A percentile compares a stretch with the other conserved stretches of the same genome.
Conservation (phyloP, 1,140 invertebrate genomes). For the Halesus radiatus region DNA sequence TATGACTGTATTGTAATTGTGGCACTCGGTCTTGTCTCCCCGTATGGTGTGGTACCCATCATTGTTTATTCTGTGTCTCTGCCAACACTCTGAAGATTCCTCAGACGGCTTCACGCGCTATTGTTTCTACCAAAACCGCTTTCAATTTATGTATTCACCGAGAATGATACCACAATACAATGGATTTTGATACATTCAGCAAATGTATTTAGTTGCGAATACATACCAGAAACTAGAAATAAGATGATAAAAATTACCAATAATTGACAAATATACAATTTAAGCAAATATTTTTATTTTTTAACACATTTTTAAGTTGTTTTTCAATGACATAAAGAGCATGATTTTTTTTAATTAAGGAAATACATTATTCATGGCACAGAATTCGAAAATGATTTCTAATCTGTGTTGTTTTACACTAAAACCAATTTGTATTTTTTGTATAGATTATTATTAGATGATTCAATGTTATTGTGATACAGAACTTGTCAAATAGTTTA, state of each 20-base stretch:
- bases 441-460: slow-evolving; percentile 10
- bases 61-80: not conserved
- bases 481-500: not conserved
- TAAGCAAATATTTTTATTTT: too few relatives aligned
- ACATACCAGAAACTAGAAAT: too few relatives aligned
- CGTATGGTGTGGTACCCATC: not conserved
- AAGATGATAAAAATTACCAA: too few relatives aligned
- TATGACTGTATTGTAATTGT: not conserved
- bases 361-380: not conserved
- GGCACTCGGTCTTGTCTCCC: not conserved
- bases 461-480: slow-evolving; percentile 2
- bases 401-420: not conserved
- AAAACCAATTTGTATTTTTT: slow-evolving; percentile 18
- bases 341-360: not conserved
- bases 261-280: too few relatives aligned
- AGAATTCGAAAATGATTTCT: not conserved
- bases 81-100: slow-evolving; percentile 14
- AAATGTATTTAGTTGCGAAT: too few relatives aligned
- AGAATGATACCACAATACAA: too few relatives aligned
- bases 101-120: slow-evolving; percentile 13
- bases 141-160: too few relatives aligned
- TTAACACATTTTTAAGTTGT: too few relatives aligned
- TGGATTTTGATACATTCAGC: too few relatives aligned
- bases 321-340: not conserved
- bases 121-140: too few relatives aligned